Conservation (phyloP, 2,113 vertebrate genomes). For the Forbesichthys agassizii region DNA sequence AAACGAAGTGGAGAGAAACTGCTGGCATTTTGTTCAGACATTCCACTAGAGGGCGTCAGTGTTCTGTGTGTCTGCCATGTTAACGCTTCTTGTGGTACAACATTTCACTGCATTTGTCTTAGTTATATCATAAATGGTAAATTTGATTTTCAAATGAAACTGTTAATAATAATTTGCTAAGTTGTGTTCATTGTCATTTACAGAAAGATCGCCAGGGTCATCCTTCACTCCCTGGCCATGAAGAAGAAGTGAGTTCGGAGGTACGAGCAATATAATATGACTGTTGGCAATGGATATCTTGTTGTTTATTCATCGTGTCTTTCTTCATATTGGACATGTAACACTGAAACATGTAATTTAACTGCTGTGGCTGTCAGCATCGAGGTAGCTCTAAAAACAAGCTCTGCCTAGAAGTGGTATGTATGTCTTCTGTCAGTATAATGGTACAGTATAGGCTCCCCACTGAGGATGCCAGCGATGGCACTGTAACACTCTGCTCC, state of each 20-base stretch:
- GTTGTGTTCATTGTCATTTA: slow-evolving; percentile 9
- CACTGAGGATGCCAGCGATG: not conserved
- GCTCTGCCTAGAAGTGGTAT: no score
- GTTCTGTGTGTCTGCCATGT: no score
- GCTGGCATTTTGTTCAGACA: slow-evolving; percentile 7
- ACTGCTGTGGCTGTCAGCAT: no score
- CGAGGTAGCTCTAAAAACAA: no score
- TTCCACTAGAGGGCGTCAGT: slow-evolving; percentile 65
- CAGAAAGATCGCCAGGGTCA: slow-evolving; percentile 86
- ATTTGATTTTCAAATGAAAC: not conserved
- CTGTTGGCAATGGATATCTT: not conserved
- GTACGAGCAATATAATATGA: slow-evolving; percentile 32
- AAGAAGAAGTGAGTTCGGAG: slow-evolving; percentile 82
- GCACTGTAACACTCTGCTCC: slow-evolving; percentile 5
- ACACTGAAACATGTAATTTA: no score
- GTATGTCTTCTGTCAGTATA: not conserved
- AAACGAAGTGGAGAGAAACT: not conserved
- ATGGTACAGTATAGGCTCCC: not conserved
- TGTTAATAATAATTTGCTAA: not conserved
- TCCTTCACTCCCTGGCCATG: slow-evolving; percentile 81
- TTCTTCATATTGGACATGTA: no score
- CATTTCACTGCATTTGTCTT: not conserved
- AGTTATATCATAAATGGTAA: not conserved
- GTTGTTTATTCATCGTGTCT: no score
- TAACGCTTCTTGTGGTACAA: no score